A percentile compares a stretch with the other conserved stretches of the same genome.
Conservation (phyloP, 2,113 vertebrate species). For the Grus americana region DNA sequence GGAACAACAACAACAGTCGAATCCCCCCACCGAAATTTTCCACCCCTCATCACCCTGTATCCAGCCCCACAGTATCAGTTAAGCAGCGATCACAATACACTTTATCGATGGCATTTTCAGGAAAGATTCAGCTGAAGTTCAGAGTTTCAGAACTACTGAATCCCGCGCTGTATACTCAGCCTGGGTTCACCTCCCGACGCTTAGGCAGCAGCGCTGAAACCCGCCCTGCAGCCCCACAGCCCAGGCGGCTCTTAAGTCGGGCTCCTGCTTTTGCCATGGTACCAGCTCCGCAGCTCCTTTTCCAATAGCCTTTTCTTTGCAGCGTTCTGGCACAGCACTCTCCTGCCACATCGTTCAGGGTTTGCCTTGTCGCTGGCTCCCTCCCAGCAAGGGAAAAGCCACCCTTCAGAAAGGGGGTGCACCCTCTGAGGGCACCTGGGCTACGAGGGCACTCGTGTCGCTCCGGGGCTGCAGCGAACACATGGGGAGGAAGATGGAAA, state of each 20-base stretch:
- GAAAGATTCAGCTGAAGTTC: neutral
- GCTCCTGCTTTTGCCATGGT: fast-evolving
- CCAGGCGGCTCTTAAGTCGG: fast-evolving
- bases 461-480: fast-evolving
- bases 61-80: fast-evolving
- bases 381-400: neutral
- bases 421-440: neutral
- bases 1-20: fast-evolving
- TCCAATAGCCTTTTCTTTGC: neutral
- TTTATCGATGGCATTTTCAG: neutral
- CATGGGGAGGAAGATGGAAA: neutral
- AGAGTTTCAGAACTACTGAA: fast-evolving
- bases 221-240: neutral
- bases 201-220: neutral
- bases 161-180: neutral
- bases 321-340: neutral
- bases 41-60: neutral
- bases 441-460: fast-evolving
- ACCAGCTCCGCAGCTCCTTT: neutral
- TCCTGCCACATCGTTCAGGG: neutral
- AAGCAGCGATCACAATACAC: neutral
- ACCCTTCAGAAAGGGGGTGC: fast-evolving
- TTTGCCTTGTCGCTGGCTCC: too few species aligned
- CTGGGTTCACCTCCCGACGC: fast-evolving
- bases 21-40: neutral